Conservation (phyloP, 2,888 invertebrate species). For the Noctua fimbriata region DNA sequence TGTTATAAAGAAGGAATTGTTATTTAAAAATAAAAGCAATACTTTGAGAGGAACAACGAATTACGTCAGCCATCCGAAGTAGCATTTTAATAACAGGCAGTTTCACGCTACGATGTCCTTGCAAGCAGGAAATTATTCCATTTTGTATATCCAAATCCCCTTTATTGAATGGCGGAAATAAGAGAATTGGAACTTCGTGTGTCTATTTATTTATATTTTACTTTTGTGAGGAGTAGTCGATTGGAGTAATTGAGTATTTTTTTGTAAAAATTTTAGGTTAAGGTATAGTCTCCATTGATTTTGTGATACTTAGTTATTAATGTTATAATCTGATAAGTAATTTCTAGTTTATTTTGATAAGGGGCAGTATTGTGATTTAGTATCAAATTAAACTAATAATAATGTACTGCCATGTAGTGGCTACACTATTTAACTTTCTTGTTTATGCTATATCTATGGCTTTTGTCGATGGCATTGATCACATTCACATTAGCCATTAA, state of each 20-base stretch:
- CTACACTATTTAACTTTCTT: too few relatives aligned
- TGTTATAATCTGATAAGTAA: too few relatives aligned
- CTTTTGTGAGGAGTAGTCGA: constrained; percentile 13
- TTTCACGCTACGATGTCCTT: constrained; percentile 76
- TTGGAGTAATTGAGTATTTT: not conserved
- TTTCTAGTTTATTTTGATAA: too few relatives aligned
- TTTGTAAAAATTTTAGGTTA: too few relatives aligned
- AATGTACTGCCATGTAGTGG: too few relatives aligned
- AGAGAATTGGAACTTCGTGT: constrained; percentile 60
- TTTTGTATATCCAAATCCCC: constrained; percentile 75
- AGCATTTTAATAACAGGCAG: constrained; percentile 79
- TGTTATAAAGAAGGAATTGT: constrained; percentile 13
- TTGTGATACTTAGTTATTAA: too few relatives aligned
- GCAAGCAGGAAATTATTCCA: constrained; percentile 77
- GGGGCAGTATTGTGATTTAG: too few relatives aligned
- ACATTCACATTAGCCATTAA: too few relatives aligned
- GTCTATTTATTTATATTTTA: constrained; percentile 37
- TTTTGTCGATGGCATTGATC: too few relatives aligned
- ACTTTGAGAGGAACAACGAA: constrained; percentile 57
- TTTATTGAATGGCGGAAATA: constrained; percentile 73
- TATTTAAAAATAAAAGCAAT: constrained; percentile 35
- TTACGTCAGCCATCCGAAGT: constrained; percentile 69
- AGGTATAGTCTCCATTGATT: too few relatives aligned
- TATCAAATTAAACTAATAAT: too few relatives aligned
- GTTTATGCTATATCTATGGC: too few relatives aligned